Conservation (phyloP, 2,888 invertebrate genomes). For the Strigamia crassipes region DNA sequence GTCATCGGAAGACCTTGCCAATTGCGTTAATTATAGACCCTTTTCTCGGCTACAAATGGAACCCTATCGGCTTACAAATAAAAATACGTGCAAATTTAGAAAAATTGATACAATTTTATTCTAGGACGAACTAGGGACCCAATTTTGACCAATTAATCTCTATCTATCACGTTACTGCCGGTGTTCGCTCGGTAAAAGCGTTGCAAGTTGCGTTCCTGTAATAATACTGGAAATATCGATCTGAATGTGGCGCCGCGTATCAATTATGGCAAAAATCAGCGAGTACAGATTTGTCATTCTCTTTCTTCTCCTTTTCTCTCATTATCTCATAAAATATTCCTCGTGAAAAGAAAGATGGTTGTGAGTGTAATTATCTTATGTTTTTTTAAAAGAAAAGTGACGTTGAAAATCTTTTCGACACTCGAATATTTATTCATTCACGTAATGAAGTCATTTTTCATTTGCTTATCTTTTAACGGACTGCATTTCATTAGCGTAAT, state of each 20-base stretch:
- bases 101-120: too few species aligned
- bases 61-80: too few species aligned
- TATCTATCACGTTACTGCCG: too few species aligned
- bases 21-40: too few species aligned
- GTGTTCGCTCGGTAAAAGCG: too few species aligned
- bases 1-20: neutral
- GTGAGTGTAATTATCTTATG: constrained; percentile 27
- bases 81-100: too few species aligned
- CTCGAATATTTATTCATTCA: constrained; percentile 8
- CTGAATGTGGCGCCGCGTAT: neutral
- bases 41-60: too few species aligned
- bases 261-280: neutral
- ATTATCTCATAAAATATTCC: constrained; percentile 31
- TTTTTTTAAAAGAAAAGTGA: neutral
- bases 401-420: constrained; percentile 30
- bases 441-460: constrained; percentile 36
- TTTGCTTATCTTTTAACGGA: constrained; percentile 31
- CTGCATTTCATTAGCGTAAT: constrained; percentile 40
- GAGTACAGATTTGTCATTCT: neutral
- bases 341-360: neutral
- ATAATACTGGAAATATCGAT: neutral
- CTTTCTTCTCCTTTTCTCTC: neutral
- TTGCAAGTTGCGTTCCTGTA: too few species aligned
- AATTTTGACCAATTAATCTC: too few species aligned
- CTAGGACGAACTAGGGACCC: too few species aligned